These are phyloP conservation scores for Tortrix viridana DNA, from an alignment of 2,888 invertebrate genomes.

Conservation along the genomic window DNA sequence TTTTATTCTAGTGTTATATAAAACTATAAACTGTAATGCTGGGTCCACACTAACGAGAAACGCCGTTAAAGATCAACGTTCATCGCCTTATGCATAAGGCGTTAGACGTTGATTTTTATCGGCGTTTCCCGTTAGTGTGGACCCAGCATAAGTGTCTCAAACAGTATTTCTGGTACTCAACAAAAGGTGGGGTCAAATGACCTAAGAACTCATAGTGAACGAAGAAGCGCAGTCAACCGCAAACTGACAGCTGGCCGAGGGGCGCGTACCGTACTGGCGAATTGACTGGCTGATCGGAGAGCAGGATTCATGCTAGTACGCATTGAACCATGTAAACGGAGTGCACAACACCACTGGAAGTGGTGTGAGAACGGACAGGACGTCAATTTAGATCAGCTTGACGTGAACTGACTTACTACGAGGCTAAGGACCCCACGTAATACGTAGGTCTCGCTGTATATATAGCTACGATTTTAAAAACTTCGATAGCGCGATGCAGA, in stretches of 20 bases:
- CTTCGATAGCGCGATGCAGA: slow-evolving; percentile 13
- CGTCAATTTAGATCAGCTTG: slow-evolving; percentile 46
- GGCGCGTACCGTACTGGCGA: neutral
- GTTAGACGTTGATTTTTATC: no score
- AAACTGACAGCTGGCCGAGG: neutral
- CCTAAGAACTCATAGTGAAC: slow-evolving; percentile 2
- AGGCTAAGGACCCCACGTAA: slow-evolving; percentile 5
- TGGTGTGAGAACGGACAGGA: slow-evolving; percentile 2
- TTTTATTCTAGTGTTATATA: no score
- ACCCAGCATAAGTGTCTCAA: no score
- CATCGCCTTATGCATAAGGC: no score
- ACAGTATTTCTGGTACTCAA: no score
- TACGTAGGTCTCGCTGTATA: neutral
- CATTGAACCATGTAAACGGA: no score
- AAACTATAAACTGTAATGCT: no score
- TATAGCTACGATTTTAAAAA: neutral
- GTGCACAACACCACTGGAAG: neutral
- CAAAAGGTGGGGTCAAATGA: neutral
- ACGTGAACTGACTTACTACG: slow-evolving; percentile 9
- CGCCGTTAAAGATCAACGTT: no score
- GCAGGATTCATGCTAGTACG: neutral
- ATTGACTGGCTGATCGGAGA: neutral
- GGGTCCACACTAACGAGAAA: no score
- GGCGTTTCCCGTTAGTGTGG: no score
- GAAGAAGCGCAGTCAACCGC: neutral